Percentiles rank a stretch among this genome's conserved stretches.
phyloP scores from a whole-genome alignment of 2,113 vertebrate species.

The Dendrocopos noguchii region DNA sequence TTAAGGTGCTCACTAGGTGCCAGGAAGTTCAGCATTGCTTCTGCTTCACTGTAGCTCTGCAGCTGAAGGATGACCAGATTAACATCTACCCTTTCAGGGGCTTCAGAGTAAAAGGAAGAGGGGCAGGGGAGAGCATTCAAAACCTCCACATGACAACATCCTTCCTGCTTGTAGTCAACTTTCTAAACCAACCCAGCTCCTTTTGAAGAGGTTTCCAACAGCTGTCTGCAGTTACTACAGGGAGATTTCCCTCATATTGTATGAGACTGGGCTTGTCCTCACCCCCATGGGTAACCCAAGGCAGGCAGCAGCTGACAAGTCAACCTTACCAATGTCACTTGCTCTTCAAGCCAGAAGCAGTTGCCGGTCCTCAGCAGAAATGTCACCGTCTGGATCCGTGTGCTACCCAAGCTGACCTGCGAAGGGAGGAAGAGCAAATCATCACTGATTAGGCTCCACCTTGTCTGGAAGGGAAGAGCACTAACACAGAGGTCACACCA shows the following conservation, averaged over 20 bases:
- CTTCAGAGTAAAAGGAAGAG: background rate
- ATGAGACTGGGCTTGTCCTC: background rate
- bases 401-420: background rate
- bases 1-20: background rate
- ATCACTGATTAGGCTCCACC: background rate
- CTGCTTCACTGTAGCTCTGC: background rate
- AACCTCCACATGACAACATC: background rate
- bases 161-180: background rate
- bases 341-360: constrained; percentile 3
- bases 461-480: background rate
- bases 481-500: background rate
- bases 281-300: background rate
- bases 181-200: background rate
- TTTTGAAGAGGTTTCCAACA: background rate
- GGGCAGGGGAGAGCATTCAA: background rate
- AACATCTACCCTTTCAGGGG: background rate
- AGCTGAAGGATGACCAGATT: background rate
- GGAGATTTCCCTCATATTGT: background rate
- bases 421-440: background rate
- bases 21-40: background rate
- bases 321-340: constrained; percentile 47
- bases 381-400: background rate
- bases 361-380: background rate
- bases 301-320: background rate
- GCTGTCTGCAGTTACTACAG: background rate